Evolutionary conservation across 2,888 invertebrate genomes (phyloP), one percentile per base, ranked within the genome.

Genomic region (Crioceris asparagi): DNA sequence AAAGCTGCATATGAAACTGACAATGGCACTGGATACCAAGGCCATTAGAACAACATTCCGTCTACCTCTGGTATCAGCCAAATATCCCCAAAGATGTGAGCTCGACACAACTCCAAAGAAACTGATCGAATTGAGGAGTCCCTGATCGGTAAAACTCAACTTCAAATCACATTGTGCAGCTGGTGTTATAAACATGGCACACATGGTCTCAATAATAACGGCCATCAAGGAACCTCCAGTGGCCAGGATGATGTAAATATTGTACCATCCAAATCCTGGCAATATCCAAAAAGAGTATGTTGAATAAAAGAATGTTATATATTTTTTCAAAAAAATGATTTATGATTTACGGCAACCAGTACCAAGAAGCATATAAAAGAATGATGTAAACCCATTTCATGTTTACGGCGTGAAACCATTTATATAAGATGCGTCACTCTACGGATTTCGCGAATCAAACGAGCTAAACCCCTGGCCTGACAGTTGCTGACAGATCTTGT

Each of bases 201-300:
- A 72, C 59, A 79, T 65, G 4, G 74, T 75, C 63, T 79, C 79
- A 58, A 77, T 72, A 57, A 79, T 79, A 44, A 79, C 75, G 3
- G 76, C 70, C 72, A 78, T 72, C 10, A 80, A 66, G 43, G 76
- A 72, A 1, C 74, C 53, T 0, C 80, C 81, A 14, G 72, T 70
- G 40, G 75, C 69, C 35, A 79, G 48, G 56, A 78, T 64, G 32
- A 79, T 65, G 14, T 67, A 57, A 23, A 75, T 59, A 54, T 81
- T 79, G 65, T 75, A 80, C 10, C 62, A 54, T 1, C 81, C 81
- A 49, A 73, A 72, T 29, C 75, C 76, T 68, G 64, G 30, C 53
- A 53, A 36, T n/a, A n/a, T n/a, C n/a, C n/a, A n/a, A n/a, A n/a
- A n/a, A n/a, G n/a, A n/a, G n/a, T n/a, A n/a, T n/a, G n/a, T n/a